Conservation (phyloP, 2,113 vertebrate species). For the Proterorhinus semilunaris region DNA sequence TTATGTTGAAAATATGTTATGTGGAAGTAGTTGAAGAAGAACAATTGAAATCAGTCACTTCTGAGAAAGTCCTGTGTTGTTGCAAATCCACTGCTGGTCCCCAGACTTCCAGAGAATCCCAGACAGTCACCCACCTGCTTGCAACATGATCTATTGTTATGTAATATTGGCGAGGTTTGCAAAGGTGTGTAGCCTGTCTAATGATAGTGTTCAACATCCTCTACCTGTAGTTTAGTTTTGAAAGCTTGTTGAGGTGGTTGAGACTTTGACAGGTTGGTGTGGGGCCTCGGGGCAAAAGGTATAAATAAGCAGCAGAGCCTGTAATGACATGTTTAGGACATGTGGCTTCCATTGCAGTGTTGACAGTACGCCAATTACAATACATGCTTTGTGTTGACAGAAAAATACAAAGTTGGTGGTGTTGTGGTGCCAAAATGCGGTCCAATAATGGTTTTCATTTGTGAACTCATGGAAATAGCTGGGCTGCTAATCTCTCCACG, state of each 20-base stretch:
- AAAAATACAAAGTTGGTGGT: neutral
- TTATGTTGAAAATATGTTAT: neutral
- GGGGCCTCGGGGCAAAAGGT: neutral
- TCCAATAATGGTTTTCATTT: constrained; percentile 17
- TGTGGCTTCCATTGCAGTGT: constrained; percentile 1
- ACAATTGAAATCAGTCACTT: too few species aligned
- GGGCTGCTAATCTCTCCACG: constrained; percentile 11
- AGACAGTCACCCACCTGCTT: constrained; percentile 50
- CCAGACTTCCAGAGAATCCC: constrained; percentile 25
- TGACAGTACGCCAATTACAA: neutral
- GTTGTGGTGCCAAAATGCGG: constrained; percentile 3
- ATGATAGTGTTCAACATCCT: neutral
- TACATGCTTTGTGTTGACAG: neutral
- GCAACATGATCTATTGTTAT: constrained; percentile 52
- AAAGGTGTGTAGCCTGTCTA: constrained; percentile 18
- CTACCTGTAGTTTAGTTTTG: constrained; percentile 1
- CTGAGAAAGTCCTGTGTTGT: too few species aligned
- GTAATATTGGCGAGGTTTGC: constrained; percentile 38
- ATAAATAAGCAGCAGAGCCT: constrained; percentile 26
- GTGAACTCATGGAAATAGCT: constrained; percentile 15
- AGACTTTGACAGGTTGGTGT: constrained; percentile 22
- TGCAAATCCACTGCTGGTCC: neutral
- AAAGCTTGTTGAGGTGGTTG: neutral
- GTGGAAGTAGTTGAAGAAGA: too few species aligned
- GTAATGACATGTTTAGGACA: constrained; percentile 1